Conservation (phyloP, 1,140 invertebrate species). For the Notospermus geniculatus region DNA sequence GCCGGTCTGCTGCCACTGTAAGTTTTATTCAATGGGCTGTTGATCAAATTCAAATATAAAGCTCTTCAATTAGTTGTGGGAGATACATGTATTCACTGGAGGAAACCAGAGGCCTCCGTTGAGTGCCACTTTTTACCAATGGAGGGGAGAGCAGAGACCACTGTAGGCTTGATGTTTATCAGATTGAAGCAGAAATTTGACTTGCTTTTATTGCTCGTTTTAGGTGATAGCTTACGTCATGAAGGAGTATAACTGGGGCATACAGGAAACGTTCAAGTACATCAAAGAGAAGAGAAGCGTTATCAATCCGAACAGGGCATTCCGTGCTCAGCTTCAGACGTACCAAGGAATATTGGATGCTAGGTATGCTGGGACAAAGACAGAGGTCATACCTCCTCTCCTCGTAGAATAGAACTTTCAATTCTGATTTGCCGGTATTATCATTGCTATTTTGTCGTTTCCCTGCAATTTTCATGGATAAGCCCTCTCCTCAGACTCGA, state of each 20-base stretch:
- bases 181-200: slow-evolving; percentile 1
- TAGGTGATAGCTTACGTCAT: slow-evolving; percentile 87
- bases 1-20: slow-evolving; percentile 94
- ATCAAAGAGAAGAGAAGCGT: slow-evolving; percentile 87
- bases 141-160: background rate
- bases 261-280: slow-evolving; percentile 82
- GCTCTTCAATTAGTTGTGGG: too few relatives aligned
- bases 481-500: background rate
- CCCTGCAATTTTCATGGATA: background rate
- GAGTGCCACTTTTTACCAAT: background rate
- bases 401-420: slow-evolving; percentile 17
- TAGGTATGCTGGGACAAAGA: slow-evolving; percentile 65
- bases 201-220: background rate
- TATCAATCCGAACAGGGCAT: slow-evolving; percentile 94
- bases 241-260: slow-evolving; percentile 94
- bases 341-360: slow-evolving; percentile 86
- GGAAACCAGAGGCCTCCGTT: too few relatives aligned
- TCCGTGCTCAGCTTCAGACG: slow-evolving; percentile 88
- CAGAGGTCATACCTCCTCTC: background rate
- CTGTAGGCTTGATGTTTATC: background rate
- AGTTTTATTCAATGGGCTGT: too few relatives aligned
- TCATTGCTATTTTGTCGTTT: background rate
- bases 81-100: too few relatives aligned
- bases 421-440: background rate
- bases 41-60: too few relatives aligned